Base-by-base conservation (phyloP, 2,113 vertebrate species). In the Struthidea cinerea region DNA sequence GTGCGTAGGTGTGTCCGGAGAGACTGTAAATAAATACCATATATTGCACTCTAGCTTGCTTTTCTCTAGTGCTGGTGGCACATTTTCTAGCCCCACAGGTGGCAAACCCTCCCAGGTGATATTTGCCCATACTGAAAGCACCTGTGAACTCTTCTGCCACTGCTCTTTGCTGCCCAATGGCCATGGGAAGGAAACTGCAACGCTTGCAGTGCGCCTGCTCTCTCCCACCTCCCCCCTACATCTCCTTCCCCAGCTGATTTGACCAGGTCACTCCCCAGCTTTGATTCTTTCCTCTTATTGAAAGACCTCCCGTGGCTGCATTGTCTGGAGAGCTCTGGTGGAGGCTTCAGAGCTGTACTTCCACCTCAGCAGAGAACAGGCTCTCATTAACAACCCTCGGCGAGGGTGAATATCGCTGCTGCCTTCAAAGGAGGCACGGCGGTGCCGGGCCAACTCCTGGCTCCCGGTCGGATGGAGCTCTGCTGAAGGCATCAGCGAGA, bases 251-350 rank as follows among this genome's bases (percentile, higher is more conserved):
- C 49, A 41, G 67, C 74, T 83, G 85, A 79, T 90, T 52, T 93
- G 90, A 93, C 67, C 85, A 95, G 85, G 85, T 96, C 85, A 53
- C 44, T 88, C 87, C 63, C 69, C 50, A 47, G 80, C 70, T 94
- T 95, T 85, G 57, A 71, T 90, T 76, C 63, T 79, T 84, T 53
- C 49, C 70, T 94, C 61, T 85, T 44, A 52, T 35, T 87, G 86
- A 49, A 76, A 83, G 92, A 23, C 74, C 82, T 76, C 92, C 94
- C 0, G 4, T 79, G 74, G 90, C 92, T 79, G 70, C 85, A 85
- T 88, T 95, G 78, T 94, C 87, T 93, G 87, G 92, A 44, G 44
- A 91, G 79, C 84, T 88, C 70, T 41, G 57, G 69, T 60, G 80
- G 70, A 94, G 83, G 80, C 50, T 93, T 69, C 73, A 87, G 87